A percentile compares a stretch with the other conserved stretches of the same genome.
Evolutionary conservation across 2,797 vertebrate genomes (phyloP).

Genomic region (Xiphorhynchus erythropygius): DNA sequence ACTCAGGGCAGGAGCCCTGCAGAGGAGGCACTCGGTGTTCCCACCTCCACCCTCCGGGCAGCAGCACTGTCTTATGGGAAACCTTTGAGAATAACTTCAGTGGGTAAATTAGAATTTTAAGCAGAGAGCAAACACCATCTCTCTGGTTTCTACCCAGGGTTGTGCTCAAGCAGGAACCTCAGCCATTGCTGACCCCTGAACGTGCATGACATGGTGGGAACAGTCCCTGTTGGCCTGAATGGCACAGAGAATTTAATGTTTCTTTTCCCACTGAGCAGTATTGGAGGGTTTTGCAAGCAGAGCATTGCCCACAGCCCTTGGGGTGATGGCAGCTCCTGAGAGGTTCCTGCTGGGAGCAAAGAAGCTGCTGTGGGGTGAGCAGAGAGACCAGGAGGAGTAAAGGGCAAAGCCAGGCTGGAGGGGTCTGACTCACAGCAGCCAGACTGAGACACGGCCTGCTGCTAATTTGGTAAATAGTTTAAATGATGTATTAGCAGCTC

Average conservation of each 20-base stretch:
- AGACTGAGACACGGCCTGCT: neutral
- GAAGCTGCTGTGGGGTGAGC: neutral
- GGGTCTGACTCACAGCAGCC: neutral
- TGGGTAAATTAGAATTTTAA: neutral
- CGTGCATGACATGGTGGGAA: accelerated
- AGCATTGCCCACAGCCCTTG: neutral
- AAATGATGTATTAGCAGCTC: neutral
- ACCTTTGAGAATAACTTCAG: neutral
- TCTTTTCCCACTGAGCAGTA: neutral
- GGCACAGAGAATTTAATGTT: neutral
- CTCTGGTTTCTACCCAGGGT: neutral
- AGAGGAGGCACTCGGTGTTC: neutral
- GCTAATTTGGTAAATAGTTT: slow-evolving; percentile 2
- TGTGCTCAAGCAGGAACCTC: neutral
- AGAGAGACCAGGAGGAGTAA: neutral
- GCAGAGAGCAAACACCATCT: neutral
- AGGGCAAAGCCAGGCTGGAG: neutral
- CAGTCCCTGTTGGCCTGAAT: neutral
- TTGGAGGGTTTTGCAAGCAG: neutral
- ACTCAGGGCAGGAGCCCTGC: neutral
- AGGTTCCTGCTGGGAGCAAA: neutral
- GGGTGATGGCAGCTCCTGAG: neutral
- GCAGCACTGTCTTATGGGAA: neutral
- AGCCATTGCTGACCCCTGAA: neutral
- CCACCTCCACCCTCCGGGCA: neutral